phyloP scores from a whole-genome alignment of 1,140 invertebrate species.

The Holotrichia oblita region DNA sequence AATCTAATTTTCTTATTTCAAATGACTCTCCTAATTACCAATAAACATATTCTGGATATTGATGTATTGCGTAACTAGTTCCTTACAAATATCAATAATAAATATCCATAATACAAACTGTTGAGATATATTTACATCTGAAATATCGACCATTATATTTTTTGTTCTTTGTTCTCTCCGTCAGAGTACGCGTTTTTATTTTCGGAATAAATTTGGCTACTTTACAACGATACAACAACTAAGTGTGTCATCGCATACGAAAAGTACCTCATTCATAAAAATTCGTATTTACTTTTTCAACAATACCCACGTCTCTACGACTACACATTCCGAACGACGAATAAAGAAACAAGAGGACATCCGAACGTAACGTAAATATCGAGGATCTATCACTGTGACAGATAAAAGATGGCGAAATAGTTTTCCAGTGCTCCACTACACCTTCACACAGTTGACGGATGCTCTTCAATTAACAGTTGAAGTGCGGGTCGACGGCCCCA shows the following conservation, averaged over 20 bases:
- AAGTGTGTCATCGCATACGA: neutral
- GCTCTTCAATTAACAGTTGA: constrained; percentile 36
- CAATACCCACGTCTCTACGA: neutral
- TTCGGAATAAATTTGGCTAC: neutral
- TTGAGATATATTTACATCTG: neutral
- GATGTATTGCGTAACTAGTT: too few relatives aligned
- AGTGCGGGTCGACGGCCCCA: constrained; percentile 22
- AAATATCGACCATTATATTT: neutral
- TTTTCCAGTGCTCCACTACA: neutral
- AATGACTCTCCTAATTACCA: too few relatives aligned
- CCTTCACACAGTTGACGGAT: constrained; percentile 27
- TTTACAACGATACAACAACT: neutral
- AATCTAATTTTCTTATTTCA: too few relatives aligned
- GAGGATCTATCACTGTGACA: neutral
- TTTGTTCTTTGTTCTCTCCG: neutral
- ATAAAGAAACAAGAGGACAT: neutral
- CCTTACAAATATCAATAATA: too few relatives aligned
- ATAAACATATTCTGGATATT: too few relatives aligned
- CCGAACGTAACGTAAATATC: neutral
- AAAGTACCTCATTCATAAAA: neutral
- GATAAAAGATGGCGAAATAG: constrained; percentile 12
- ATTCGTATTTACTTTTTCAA: neutral
- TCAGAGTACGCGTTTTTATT: neutral
- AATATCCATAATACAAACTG: neutral
- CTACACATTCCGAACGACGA: neutral